phyloP scores from a whole-genome alignment of 2,113 vertebrate species.

The Corynorhinus townsendii region DNA sequence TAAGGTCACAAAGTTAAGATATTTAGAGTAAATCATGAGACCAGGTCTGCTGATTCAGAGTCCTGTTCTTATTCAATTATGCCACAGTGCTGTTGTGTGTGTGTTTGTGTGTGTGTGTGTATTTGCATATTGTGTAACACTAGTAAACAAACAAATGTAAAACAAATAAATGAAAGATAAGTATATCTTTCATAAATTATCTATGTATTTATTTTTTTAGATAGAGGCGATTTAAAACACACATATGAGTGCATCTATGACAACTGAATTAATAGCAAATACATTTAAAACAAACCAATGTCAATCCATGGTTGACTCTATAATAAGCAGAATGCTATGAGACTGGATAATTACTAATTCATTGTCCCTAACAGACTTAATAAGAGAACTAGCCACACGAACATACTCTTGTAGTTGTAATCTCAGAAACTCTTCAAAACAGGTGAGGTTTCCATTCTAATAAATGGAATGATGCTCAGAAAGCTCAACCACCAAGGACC shows the following conservation, averaged over 20 bases:
- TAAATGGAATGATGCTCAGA: neutral
- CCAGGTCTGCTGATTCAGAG: neutral
- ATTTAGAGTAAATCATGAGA: neutral
- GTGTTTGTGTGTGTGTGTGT: fast-evolving
- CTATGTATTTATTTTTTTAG: neutral
- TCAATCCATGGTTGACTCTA: neutral
- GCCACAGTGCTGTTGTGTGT: neutral
- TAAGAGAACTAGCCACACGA: too few relatives aligned
- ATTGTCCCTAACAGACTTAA: neutral
- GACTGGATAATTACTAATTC: neutral
- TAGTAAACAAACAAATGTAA: neutral
- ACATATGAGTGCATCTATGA: neutral
- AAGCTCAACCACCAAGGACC: neutral
- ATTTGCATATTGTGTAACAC: neutral
- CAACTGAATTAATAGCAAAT: neutral
- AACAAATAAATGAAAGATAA: neutral
- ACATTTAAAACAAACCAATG: neutral
- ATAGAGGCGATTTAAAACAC: neutral
- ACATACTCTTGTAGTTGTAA: neutral
- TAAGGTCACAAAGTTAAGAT: neutral
- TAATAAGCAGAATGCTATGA: neutral
- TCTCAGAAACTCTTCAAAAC: neutral
- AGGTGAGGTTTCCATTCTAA: too few relatives aligned
- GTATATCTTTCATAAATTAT: neutral
- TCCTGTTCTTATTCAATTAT: neutral